Evolutionary conservation across 53 echinoderm and acorn worm genomes (phyloP).

Genomic region (Glandiceps talaboti): DNA sequence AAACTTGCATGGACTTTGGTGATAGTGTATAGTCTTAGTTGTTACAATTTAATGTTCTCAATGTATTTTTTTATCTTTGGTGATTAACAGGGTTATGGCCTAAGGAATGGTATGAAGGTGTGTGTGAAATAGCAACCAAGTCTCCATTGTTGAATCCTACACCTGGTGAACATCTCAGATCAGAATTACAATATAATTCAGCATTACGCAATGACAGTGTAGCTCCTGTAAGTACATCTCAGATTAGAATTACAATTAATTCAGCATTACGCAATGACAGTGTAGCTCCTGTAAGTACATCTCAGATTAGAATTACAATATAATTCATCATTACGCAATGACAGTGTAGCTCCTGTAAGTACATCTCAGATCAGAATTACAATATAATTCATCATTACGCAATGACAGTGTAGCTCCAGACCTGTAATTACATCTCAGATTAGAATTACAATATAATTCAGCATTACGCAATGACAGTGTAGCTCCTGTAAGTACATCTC

Average conservation of each 20-base stretch:
- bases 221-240: slow-evolving; percentile 36
- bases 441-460: too few species aligned
- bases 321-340: background rate
- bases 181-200: slow-evolving; percentile 84
- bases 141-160: slow-evolving; percentile 77
- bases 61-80: too few species aligned
- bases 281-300: background rate
- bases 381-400: too few species aligned
- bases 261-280: background rate
- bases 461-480: too few species aligned
- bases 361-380: background rate
- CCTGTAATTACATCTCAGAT: too few species aligned
- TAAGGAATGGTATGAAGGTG: slow-evolving; percentile 95
- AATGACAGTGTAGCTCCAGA: too few species aligned
- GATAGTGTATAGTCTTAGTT: too few species aligned
- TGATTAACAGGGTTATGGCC: slow-evolving; percentile 86
- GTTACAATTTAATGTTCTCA: too few species aligned
- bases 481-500: too few species aligned
- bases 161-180: slow-evolving; percentile 81
- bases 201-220: slow-evolving; percentile 94
- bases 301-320: too few species aligned
- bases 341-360: background rate
- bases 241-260: background rate
- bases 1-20: too few species aligned
- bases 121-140: slow-evolving; percentile 82